These are phyloP conservation scores for Picus viridis DNA, from an alignment of 2,797 vertebrate species.

Conservation along the genomic window DNA sequence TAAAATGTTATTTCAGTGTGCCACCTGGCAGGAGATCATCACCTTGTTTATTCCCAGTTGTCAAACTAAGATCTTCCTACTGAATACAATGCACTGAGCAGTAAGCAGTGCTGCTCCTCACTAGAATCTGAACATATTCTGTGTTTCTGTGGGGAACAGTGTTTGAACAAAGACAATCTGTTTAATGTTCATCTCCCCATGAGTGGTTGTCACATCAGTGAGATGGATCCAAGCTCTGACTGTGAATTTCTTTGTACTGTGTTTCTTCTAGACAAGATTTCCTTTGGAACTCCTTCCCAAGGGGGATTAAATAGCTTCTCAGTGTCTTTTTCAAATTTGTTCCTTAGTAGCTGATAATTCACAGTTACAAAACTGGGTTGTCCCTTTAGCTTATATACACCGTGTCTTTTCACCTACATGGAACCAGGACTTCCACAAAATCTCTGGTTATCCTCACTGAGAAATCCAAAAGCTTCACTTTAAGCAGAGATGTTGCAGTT, in stretches of 20 bases:
- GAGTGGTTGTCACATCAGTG: conserved; percentile 38
- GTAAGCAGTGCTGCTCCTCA: conserved; percentile 16
- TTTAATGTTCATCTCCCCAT: conserved; percentile 34
- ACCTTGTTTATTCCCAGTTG: conserved; percentile 44
- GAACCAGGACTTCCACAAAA: not conserved
- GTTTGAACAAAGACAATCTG: conserved; percentile 56
- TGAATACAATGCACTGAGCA: conserved; percentile 25
- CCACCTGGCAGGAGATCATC: conserved; percentile 16
- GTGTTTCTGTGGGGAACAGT: not conserved
- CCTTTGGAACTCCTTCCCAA: not conserved
- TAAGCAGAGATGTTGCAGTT: not conserved
- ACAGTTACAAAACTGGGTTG: not conserved
- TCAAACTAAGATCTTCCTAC: conserved; percentile 35
- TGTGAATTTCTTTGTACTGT: conserved; percentile 11
- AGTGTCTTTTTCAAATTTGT: not conserved
- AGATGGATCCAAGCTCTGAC: conserved; percentile 30
- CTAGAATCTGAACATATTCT: conserved; percentile 29
- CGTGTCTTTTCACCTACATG: not conserved
- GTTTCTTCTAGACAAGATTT: not conserved
- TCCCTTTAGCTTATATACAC: not conserved
- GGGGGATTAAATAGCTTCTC: not conserved
- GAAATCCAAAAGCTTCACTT: not conserved
- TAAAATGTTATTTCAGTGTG: not conserved
- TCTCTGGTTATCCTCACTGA: not conserved
- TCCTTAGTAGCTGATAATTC: not conserved